Evolutionary conservation across 2,797 vertebrate species (phyloP).

Genomic region (Luscinia megarhynchos): DNA sequence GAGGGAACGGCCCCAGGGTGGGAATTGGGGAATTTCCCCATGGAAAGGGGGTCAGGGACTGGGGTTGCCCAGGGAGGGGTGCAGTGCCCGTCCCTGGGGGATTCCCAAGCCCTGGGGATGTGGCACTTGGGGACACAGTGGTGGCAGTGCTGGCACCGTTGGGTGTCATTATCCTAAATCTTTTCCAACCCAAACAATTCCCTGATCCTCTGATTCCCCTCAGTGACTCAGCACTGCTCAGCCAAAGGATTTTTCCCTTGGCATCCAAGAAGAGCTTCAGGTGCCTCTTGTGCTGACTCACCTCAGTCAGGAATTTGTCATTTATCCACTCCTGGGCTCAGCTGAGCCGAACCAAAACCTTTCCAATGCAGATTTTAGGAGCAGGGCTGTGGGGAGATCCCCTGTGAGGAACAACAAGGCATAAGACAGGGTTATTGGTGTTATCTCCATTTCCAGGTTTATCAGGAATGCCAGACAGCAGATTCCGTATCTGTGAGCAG

Average conservation of each 20-base stretch:
- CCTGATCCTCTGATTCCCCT: not conserved
- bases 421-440: fast-evolving
- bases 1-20: not conserved
- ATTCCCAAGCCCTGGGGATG: fast-evolving
- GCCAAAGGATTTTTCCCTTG: not conserved
- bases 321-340: fast-evolving
- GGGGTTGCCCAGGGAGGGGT: not conserved
- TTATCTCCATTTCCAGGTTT: not conserved
- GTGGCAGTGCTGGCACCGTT: not conserved
- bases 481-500: not conserved
- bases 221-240: fast-evolving
- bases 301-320: not conserved
- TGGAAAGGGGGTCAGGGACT: fast-evolving
- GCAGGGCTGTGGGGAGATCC: not conserved
- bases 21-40: fast-evolving
- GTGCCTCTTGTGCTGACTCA: not conserved
- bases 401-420: not conserved
- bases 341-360: not conserved
- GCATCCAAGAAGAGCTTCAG: not conserved
- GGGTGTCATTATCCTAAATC: fast-evolving
- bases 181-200: not conserved
- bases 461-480: not conserved
- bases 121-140: not conserved
- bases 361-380: not conserved
- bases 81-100: fast-evolving